Evolutionary conservation across 2,113 vertebrate genomes (phyloP), one percentile per base, ranked within the genome.

Genomic region (Austrofundulus limnaeus): DNA sequence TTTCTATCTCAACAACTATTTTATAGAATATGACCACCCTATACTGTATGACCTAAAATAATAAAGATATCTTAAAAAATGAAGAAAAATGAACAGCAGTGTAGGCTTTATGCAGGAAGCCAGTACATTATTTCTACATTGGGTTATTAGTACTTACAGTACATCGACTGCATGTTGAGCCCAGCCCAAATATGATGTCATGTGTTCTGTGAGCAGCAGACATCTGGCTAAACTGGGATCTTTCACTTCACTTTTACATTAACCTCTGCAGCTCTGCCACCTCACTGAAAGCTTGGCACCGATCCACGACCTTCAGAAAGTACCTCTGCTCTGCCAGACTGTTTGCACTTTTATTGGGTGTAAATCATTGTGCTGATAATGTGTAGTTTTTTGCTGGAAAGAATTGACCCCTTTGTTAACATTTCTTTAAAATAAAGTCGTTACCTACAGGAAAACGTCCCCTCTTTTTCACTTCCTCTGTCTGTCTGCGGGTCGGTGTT

Each of bases 101-200:
- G 31, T 34, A 34, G 31, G 31, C 10, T 34, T 34, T 8, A 34
- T 8, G 8, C 31, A 34, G 31, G 31, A 34, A 8, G 31, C 6
- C 5, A 34, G 8, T 9, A 34, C 31, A 34, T 2, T 34, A 34
- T 10, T 8, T 34, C 31, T 34, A 34, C 10, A 5, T 10, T 34
- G 31, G 31, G 31, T 34, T 34, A 34, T 34, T 34, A 34, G 2
- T 10, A 34, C 31, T 34, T 34, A 28, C 25, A 28, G 7, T 28
- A 69, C 53, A 55, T 69, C 16, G 46, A 34, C 55, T 42, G 67
- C 16, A 15, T 34, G 34, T 25, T 51, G 4, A 1, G 41, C 67
- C 62, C 77, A 12, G 61, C 80, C 86, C 82, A 74, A 72, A 24
- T 47, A 70, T 87, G 88, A 88, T 63, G 84, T 88, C 84, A 90